Conservation (phyloP, 1,140 invertebrate species). For the Potamilus streckersoni region DNA sequence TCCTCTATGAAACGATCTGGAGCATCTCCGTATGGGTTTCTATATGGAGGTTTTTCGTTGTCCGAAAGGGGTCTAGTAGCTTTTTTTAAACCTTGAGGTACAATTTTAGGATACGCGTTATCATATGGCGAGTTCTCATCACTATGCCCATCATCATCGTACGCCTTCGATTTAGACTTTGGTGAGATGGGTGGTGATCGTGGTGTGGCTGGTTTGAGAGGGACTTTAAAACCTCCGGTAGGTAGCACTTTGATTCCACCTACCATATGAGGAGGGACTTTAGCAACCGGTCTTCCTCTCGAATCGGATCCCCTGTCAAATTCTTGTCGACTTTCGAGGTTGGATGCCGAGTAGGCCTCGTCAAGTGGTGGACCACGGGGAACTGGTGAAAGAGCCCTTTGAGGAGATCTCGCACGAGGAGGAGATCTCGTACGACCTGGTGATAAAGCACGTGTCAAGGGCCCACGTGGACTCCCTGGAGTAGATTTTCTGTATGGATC, state of each 20-base stretch:
- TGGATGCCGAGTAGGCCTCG: conserved; percentile 41
- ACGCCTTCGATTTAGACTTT: conserved; percentile 10
- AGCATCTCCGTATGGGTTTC: not conserved
- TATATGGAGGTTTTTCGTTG: conserved; percentile 1
- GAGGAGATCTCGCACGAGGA: conserved; percentile 5
- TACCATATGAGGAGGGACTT: conserved; percentile 48
- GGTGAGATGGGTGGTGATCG: conserved; percentile 14
- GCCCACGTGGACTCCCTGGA: not conserved
- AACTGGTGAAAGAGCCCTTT: conserved; percentile 7
- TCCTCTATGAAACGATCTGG: not conserved
- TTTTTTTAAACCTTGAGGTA: not conserved
- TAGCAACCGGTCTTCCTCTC: conserved; percentile 45
- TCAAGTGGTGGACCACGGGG: conserved; percentile 3
- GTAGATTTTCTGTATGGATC: not conserved
- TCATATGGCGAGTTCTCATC: conserved; percentile 14
- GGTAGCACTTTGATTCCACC: conserved; percentile 40
- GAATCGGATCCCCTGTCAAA: conserved; percentile 2
- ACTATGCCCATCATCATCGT: not conserved
- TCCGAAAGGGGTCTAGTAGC: not conserved
- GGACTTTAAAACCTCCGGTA: conserved; percentile 10
- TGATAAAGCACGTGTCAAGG: not conserved
- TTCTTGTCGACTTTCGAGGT: conserved; percentile 40
- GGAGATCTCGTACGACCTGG: conserved; percentile 2
- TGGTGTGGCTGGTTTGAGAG: conserved; percentile 23
- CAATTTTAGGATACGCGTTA: not conserved